Evolutionary conservation across 1,140 invertebrate species (phyloP).

Genomic region (Magallana gigas): DNA sequence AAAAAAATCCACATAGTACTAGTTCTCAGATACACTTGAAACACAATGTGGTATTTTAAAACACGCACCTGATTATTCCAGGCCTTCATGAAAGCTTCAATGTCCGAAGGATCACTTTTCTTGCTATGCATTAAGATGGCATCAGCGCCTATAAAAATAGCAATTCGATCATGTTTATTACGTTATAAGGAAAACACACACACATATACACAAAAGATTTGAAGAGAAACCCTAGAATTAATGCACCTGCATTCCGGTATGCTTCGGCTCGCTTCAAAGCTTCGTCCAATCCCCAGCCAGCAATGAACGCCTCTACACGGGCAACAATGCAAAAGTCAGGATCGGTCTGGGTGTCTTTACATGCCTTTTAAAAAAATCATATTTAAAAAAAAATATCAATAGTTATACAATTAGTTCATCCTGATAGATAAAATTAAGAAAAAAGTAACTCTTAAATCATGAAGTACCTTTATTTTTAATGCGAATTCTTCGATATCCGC

Average conservation of each 20-base stretch:
- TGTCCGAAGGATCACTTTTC: conserved; percentile 79
- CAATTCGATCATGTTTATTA: neutral
- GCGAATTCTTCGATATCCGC: conserved; percentile 80
- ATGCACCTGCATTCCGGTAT: conserved; percentile 78
- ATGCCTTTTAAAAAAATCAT: conserved; percentile 71
- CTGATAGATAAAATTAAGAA: neutral
- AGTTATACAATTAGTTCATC: no score
- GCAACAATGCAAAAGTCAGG: conserved; percentile 81
- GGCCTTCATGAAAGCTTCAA: conserved; percentile 80
- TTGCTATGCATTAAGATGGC: conserved; percentile 81
- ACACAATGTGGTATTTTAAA: no score
- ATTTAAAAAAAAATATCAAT: no score
- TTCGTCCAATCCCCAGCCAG: conserved; percentile 80
- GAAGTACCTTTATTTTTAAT: conserved; percentile 79
- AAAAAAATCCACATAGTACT: no score
- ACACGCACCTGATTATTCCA: conserved; percentile 78
- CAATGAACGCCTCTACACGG: conserved; percentile 80
- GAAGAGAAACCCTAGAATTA: neutral
- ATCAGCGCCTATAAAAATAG: conserved; percentile 76
- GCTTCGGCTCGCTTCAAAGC: conserved; percentile 79
- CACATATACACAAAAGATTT: neutral
- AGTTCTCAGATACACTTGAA: no score
- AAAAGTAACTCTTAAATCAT: neutral
- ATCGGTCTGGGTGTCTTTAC: conserved; percentile 80
- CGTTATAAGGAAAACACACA: neutral